A percentile compares a stretch with the other conserved stretches of the same genome.
phyloP scores from a whole-genome alignment of 2,888 invertebrate species.

The Andrena haemorrhoa region DNA sequence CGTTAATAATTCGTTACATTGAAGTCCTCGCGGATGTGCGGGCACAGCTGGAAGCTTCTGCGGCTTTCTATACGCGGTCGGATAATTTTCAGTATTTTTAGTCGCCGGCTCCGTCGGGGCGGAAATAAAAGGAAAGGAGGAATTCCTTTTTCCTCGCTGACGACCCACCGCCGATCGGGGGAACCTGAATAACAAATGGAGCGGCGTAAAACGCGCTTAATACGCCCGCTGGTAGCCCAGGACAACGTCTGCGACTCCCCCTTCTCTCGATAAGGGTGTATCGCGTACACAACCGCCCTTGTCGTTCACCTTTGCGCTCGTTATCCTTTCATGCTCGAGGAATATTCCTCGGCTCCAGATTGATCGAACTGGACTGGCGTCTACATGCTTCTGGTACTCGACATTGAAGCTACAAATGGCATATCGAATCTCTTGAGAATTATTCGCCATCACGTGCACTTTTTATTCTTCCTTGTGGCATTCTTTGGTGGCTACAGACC shows the following conservation, averaged over 20 bases:
- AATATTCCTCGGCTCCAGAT: conserved; percentile 7
- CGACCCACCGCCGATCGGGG: conserved; percentile 25
- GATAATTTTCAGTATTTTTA: conserved; percentile 29
- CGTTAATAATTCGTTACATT: no score
- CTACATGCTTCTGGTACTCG: neutral
- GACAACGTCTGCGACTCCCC: conserved; percentile 35
- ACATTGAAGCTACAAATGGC: neutral
- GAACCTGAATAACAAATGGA: conserved; percentile 59
- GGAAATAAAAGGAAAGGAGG: conserved; percentile 7
- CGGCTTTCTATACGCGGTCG: neutral
- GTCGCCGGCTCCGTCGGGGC: neutral
- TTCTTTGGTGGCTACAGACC: no score
- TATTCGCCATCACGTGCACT: no score
- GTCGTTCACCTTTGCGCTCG: conserved; percentile 45
- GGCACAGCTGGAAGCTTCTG: no score
- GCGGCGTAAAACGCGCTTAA: conserved; percentile 54
- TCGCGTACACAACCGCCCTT: conserved; percentile 15
- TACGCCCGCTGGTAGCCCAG: conserved; percentile 36
- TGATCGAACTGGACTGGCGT: conserved; percentile 5
- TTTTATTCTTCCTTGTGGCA: no score
- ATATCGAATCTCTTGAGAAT: no score
- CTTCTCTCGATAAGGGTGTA: conserved; percentile 22
- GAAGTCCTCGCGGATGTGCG: no score
- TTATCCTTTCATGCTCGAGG: conserved; percentile 9
- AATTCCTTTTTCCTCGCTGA: conserved; percentile 25